Percentiles rank a stretch among this genome's conserved stretches.
phyloP scores from a whole-genome alignment of 2,113 vertebrate species.

The Sigmodon hispidus region DNA sequence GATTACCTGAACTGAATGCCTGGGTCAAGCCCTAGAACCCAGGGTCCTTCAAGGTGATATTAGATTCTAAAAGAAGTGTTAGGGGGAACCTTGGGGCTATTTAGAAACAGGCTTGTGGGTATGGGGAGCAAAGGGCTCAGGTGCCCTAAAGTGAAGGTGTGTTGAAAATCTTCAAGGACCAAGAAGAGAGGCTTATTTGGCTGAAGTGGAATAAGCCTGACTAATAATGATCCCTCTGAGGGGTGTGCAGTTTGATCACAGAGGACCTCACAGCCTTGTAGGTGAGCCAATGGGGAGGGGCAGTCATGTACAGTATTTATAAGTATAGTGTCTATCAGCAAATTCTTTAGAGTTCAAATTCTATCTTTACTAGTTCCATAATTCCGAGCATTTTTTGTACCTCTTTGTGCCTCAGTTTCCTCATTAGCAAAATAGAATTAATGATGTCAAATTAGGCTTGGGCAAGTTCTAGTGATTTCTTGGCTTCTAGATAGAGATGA shows the following conservation, averaged over 20 bases:
- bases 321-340: neutral
- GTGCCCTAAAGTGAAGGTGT: neutral
- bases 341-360: neutral
- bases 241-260: fast-evolving
- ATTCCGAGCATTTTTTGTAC: neutral
- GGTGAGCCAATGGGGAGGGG: neutral
- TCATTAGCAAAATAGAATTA: neutral
- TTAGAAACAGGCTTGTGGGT: no score
- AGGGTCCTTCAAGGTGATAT: neutral
- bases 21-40: no score
- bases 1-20: no score
- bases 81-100: neutral
- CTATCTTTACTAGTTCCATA: neutral
- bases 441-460: neutral
- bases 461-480: neutral
- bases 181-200: neutral
- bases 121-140: neutral
- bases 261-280: neutral
- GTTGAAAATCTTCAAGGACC: neutral
- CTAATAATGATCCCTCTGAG: neutral
- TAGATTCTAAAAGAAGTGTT: neutral
- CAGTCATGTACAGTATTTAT: neutral
- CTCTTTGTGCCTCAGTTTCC: neutral
- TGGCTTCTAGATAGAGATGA: neutral
- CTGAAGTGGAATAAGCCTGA: neutral